These are phyloP conservation scores for Drosophila cyrtoloma DNA, from an alignment of 2,888 invertebrate species.

Conservation along the genomic window DNA sequence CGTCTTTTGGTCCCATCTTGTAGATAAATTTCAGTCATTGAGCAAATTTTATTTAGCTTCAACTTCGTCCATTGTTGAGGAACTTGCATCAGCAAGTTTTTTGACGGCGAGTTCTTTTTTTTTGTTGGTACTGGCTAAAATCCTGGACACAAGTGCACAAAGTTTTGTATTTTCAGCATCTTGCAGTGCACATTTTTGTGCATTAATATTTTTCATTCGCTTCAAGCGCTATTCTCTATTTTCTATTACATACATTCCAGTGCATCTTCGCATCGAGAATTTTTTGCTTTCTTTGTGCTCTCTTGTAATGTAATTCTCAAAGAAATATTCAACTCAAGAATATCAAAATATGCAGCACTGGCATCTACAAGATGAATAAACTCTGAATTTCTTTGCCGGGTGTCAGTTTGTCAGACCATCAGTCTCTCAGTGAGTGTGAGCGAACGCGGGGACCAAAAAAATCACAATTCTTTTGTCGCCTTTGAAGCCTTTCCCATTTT, in stretches of 20 bases:
- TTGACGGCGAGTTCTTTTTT: not conserved
- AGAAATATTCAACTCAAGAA: slow-evolving; percentile 59
- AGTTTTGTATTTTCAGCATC: slow-evolving; percentile 55
- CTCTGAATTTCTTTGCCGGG: slow-evolving; percentile 12
- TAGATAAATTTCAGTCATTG: slow-evolving; percentile 51
- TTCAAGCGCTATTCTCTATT: slow-evolving; percentile 19
- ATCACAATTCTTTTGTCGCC: no score
- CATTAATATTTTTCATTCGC: slow-evolving; percentile 63
- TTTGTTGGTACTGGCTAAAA: slow-evolving; percentile 7
- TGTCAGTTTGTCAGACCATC: slow-evolving; percentile 9
- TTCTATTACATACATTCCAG: slow-evolving; percentile 54
- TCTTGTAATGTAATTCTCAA: slow-evolving; percentile 61
- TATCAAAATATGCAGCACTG: slow-evolving; percentile 52
- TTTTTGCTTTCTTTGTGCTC: slow-evolving; percentile 32
- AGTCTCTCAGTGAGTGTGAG: slow-evolving; percentile 15
- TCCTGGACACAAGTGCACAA: slow-evolving; percentile 42
- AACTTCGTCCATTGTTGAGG: slow-evolving; percentile 19
- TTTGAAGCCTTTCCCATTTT: not conserved
- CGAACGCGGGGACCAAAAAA: not conserved
- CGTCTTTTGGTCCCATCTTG: slow-evolving; percentile 13
- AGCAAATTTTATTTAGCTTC: slow-evolving; percentile 50
- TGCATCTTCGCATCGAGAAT: slow-evolving; percentile 20
- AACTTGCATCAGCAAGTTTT: slow-evolving; percentile 17
- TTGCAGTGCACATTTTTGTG: slow-evolving; percentile 41
- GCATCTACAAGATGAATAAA: slow-evolving; percentile 22